These are phyloP conservation scores for Nycteola revayana DNA, from an alignment of 2,888 invertebrate genomes.

Conservation along the genomic window DNA sequence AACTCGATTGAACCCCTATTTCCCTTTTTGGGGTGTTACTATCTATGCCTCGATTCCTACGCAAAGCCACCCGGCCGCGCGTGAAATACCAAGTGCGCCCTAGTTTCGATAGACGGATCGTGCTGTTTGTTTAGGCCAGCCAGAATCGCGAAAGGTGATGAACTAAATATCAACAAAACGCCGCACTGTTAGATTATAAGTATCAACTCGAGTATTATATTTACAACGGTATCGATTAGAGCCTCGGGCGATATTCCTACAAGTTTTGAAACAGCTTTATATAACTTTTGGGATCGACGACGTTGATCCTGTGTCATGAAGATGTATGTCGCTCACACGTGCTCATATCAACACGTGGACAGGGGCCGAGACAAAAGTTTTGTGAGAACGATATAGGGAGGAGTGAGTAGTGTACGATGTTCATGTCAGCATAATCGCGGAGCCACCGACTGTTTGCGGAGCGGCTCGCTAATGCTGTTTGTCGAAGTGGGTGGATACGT, in stretches of 20 bases:
- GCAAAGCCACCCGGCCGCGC: slow-evolving; percentile 72
- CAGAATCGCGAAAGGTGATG: slow-evolving; percentile 63
- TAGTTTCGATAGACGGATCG: slow-evolving; percentile 72
- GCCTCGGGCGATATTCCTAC: slow-evolving; percentile 26
- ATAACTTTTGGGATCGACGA: slow-evolving; percentile 41
- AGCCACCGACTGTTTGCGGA: slow-evolving; percentile 66
- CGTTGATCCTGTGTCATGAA: slow-evolving; percentile 48
- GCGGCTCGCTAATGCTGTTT: slow-evolving; percentile 73
- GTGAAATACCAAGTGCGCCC: slow-evolving; percentile 80
- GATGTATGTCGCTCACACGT: slow-evolving; percentile 45
- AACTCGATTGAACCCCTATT: slow-evolving; percentile 72
- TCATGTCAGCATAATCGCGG: slow-evolving; percentile 63
- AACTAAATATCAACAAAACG: slow-evolving; percentile 68
- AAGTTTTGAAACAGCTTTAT: slow-evolving; percentile 31
- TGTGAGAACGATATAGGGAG: slow-evolving; percentile 38
- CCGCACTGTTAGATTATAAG: slow-evolving; percentile 52
- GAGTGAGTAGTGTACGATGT: slow-evolving; percentile 44
- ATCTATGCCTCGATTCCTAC: slow-evolving; percentile 74
- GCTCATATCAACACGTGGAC: slow-evolving; percentile 53
- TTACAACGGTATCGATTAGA: slow-evolving; percentile 41
- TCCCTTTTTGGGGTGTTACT: slow-evolving; percentile 74
- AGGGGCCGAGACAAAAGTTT: slow-evolving; percentile 47
- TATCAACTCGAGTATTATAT: slow-evolving; percentile 49
- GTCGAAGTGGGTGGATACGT: slow-evolving; percentile 61
- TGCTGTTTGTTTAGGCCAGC: slow-evolving; percentile 75